Conservation (phyloP, 2,888 invertebrate genomes). For the Argyra leucocephala region DNA sequence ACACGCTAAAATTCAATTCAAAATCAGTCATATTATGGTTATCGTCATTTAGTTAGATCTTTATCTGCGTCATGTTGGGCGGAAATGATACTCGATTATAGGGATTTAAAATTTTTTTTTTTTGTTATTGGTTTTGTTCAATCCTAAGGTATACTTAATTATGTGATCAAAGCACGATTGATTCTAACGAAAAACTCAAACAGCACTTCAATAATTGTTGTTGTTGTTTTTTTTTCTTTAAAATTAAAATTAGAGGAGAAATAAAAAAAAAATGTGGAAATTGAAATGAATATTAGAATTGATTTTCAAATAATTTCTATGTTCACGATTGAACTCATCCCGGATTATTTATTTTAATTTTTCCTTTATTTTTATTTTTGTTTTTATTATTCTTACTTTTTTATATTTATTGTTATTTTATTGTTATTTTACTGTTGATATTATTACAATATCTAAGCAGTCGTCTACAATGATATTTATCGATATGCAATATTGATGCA, state of each 20-base stretch:
- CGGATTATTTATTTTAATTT: too few relatives aligned
- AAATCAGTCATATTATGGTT: background rate
- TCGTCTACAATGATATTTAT: too few relatives aligned
- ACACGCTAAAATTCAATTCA: background rate
- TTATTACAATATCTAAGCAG: too few relatives aligned
- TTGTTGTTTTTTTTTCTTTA: too few relatives aligned
- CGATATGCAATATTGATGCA: too few relatives aligned
- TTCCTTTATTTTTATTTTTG: too few relatives aligned
- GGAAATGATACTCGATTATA: background rate
- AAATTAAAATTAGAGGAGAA: background rate
- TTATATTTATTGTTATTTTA: too few relatives aligned
- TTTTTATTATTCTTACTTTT: too few relatives aligned
- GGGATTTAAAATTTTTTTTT: background rate
- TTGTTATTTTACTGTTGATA: too few relatives aligned
- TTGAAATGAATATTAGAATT: background rate
- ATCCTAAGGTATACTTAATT: background rate
- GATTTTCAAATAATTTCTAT: too few relatives aligned
- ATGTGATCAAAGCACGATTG: background rate
- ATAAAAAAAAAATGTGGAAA: background rate
- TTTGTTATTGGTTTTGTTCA: background rate
- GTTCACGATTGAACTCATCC: too few relatives aligned
- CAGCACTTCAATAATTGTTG: background rate
- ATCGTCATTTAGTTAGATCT: background rate
- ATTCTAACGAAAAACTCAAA: background rate
- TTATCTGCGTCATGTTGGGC: background rate